phyloP scores from a whole-genome alignment of 2,888 invertebrate species.

The Melieria omissa region DNA sequence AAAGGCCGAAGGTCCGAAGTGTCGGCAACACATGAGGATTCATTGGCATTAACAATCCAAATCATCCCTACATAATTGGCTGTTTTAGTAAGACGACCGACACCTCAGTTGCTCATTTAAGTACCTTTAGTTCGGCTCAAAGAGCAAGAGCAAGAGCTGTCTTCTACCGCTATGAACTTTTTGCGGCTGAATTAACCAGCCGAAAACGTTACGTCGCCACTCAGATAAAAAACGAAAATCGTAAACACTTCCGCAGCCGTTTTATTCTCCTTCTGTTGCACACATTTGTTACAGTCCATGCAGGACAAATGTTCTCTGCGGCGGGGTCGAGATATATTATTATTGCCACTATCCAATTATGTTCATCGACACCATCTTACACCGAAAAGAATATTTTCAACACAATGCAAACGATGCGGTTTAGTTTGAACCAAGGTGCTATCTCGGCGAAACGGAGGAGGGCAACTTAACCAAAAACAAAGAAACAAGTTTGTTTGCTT shows the following conservation, averaged over 20 bases:
- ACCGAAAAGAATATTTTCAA: constrained; percentile 32
- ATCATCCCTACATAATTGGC: constrained; percentile 56
- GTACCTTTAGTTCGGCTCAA: constrained; percentile 45
- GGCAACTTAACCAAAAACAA: no score
- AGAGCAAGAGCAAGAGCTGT: constrained; percentile 44
- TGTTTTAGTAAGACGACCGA: constrained; percentile 56
- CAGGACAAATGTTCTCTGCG: background rate
- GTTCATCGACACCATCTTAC: constrained; percentile 40
- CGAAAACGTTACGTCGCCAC: constrained; percentile 57
- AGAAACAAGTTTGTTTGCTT: no score
- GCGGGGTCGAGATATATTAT: constrained; percentile 35
- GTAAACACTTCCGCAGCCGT: constrained; percentile 37
- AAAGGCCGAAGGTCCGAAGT: no score
- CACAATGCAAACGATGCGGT: constrained; percentile 13
- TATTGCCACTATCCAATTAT: constrained; percentile 40
- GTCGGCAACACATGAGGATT: no score
- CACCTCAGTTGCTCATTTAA: constrained; percentile 53
- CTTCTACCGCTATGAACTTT: constrained; percentile 40
- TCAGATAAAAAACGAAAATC: constrained; percentile 40
- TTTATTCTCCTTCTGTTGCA: background rate
- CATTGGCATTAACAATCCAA: constrained; percentile 46
- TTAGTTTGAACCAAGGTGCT: no score
- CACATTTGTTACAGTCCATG: background rate
- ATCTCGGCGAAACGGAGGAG: no score
- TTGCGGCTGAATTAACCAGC: constrained; percentile 52